phyloP scores from a whole-genome alignment of 1,140 invertebrate species.

The Neodiprion fabricii region DNA sequence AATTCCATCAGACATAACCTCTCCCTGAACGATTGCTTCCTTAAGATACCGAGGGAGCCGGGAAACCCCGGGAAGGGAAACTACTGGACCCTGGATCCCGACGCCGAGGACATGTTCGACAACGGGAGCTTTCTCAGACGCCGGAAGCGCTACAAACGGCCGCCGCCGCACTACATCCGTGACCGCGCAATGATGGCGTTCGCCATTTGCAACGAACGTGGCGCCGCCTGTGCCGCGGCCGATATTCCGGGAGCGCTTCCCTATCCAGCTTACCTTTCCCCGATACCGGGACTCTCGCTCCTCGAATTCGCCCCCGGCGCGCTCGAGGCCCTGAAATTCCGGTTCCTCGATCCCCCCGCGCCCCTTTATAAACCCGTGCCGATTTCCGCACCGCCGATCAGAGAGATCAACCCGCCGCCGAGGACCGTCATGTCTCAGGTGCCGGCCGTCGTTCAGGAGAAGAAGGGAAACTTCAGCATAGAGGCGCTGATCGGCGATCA shows the following conservation, averaged over 20 bases:
- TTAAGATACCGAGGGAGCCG: constrained; percentile 97
- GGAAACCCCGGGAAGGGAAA: constrained; percentile 99
- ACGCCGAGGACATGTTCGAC: constrained; percentile 99
- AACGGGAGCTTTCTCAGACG: constrained; percentile 96
- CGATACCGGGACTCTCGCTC: constrained; percentile 55
- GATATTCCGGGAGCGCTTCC: constrained; percentile 35
- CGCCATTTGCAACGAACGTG: constrained; percentile 53
- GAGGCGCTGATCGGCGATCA: constrained; percentile 63
- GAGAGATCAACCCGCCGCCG: constrained; percentile 36
- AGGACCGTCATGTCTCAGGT: constrained; percentile 22
- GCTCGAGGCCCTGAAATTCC: constrained; percentile 58
- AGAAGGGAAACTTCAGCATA: constrained; percentile 62
- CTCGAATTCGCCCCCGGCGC: constrained; percentile 62
- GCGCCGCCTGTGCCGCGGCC: constrained; percentile 41
- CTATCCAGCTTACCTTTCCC: constrained; percentile 54
- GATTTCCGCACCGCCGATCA: constrained; percentile 49
- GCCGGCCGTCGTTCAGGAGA: constrained; percentile 35
- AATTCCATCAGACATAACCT: constrained; percentile 98
- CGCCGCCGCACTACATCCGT: constrained; percentile 68
- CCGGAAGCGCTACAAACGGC: constrained; percentile 93
- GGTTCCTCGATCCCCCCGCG: constrained; percentile 48
- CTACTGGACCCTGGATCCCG: constrained; percentile 98
- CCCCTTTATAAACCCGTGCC: constrained; percentile 62
- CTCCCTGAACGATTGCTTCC: constrained; percentile 98
- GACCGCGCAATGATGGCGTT: constrained; percentile 61